Conservation (phyloP, 2,113 vertebrate species). For the Apus apus region DNA sequence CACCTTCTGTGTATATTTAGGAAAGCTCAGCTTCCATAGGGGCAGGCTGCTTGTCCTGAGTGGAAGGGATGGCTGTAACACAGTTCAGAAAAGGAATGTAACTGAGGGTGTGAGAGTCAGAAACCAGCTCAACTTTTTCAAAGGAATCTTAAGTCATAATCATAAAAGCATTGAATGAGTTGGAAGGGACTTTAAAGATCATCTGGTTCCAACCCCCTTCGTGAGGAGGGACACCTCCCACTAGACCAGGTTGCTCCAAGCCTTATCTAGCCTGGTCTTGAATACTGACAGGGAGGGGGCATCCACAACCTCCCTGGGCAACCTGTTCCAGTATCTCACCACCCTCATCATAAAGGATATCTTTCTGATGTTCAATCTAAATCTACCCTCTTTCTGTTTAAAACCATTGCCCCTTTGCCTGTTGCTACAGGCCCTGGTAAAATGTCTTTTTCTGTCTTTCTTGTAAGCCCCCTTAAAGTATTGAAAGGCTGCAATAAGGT, state of each 20-base stretch:
- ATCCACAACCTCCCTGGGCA: not conserved
- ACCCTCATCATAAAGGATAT: not conserved
- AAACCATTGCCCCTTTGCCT: not conserved
- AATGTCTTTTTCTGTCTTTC: not conserved
- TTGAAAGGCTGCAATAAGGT: not conserved
- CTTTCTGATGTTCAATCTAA: not conserved
- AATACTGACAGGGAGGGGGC: not conserved
- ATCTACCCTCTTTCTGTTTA: not conserved
- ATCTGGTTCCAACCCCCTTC: rapidly evolving
- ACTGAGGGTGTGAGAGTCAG: not conserved
- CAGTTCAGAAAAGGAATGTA: not conserved
- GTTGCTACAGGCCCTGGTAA: not conserved
- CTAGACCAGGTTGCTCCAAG: not conserved
- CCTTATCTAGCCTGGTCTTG: rapidly evolving
- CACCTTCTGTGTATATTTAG: not conserved
- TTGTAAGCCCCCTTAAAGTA: not conserved
- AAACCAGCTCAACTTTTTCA: not conserved
- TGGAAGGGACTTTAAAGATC: not conserved
- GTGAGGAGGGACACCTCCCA: rapidly evolving
- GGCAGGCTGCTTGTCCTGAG: rapidly evolving
- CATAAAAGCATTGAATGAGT: not conserved
- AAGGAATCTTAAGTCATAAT: not conserved
- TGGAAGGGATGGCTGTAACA: not conserved
- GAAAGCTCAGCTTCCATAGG: not conserved
- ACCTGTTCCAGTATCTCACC: too few relatives aligned